phyloP scores from a whole-genome alignment of 2,888 invertebrate genomes.

The Cinara cedri region DNA sequence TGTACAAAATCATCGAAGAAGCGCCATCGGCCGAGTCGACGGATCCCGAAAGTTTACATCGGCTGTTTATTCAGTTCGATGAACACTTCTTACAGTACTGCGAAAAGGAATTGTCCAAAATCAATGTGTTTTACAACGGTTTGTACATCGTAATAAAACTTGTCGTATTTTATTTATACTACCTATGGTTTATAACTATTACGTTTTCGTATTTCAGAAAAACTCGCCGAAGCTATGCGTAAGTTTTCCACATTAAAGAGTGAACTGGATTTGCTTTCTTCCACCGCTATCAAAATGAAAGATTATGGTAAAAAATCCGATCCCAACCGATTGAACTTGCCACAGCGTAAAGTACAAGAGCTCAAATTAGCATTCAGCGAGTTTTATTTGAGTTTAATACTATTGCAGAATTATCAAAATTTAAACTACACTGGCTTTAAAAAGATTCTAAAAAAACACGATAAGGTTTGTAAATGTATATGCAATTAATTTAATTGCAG shows the following conservation, averaged over 20 bases:
- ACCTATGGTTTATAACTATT: neutral
- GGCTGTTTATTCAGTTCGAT: constrained; percentile 80
- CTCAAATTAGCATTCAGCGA: constrained; percentile 87
- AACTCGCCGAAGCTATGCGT: constrained; percentile 84
- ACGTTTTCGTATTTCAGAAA: constrained; percentile 67
- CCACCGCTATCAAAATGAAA: constrained; percentile 60
- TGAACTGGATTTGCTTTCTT: constrained; percentile 69
- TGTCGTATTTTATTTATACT: neutral
- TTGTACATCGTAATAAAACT: constrained; percentile 58
- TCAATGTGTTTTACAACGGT: constrained; percentile 85
- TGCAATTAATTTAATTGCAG: neutral
- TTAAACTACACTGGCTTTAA: constrained; percentile 88
- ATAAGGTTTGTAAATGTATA: constrained; percentile 69
- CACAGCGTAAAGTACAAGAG: constrained; percentile 77
- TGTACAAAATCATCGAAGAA: constrained; percentile 79
- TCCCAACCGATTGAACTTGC: constrained; percentile 62
- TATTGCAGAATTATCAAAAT: constrained; percentile 87
- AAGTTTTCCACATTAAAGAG: constrained; percentile 77
- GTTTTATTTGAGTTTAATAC: constrained; percentile 84
- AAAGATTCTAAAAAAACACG: constrained; percentile 89
- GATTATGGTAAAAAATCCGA: constrained; percentile 58
- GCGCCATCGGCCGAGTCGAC: constrained; percentile 78
- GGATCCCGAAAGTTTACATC: constrained; percentile 72
- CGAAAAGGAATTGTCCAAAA: constrained; percentile 84
- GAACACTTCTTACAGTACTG: constrained; percentile 85